Evolutionary conservation across 2,113 vertebrate species (phyloP), one percentile per base, ranked within the genome.

Genomic region (Macroglossus sobrinus): DNA sequence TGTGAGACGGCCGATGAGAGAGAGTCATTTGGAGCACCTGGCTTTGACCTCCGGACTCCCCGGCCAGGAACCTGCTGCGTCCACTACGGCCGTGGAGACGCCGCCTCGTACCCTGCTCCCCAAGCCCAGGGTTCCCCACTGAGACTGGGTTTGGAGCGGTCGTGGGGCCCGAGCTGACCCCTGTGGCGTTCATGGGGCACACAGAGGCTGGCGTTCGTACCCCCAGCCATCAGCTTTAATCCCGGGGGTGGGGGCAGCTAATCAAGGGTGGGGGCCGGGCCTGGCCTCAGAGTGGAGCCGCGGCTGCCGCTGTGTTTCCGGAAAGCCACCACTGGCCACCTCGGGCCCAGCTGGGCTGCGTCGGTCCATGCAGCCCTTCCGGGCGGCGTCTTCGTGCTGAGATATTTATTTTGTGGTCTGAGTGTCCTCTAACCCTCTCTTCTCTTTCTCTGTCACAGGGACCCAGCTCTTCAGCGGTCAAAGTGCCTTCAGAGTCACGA

Each of bases 401-500:
- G 81, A 26, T 47, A 21, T 10, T 87, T 68, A 9, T 74, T 75
- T 55, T 55, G 24, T 68, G 21, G 63, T 19, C 57, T 40, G 22
- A 61, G 33, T 72, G 13, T 88, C 53, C 94, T 43, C 0, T 3
- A 7, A 96, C 79, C 2, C 85, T 40, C 9, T n/a, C 96, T 94
- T 64, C 21, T 84, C 69, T 91, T 45, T 91, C 78, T 85, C 80
- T 90, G 57, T 98, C 97, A 84, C 88, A 99, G 99, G 99, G 85
- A 99, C 99, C 93, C 98, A 98, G 92, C 59, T 99, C 19, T 98
- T 99, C 92, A 99, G 98, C 92, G 93, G 98, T 81, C 98, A 98
- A 89, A 99, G 98, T 81, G 98, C 99, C 91, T 99, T 99, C 95
- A 99, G 99, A 92, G 98, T 99, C 97, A 99, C 99, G 68, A 97